A percentile compares a stretch with the other conserved stretches of the same genome.
phyloP scores from a whole-genome alignment of 2,888 invertebrate genomes.

The Acanthosepion esculentum region DNA sequence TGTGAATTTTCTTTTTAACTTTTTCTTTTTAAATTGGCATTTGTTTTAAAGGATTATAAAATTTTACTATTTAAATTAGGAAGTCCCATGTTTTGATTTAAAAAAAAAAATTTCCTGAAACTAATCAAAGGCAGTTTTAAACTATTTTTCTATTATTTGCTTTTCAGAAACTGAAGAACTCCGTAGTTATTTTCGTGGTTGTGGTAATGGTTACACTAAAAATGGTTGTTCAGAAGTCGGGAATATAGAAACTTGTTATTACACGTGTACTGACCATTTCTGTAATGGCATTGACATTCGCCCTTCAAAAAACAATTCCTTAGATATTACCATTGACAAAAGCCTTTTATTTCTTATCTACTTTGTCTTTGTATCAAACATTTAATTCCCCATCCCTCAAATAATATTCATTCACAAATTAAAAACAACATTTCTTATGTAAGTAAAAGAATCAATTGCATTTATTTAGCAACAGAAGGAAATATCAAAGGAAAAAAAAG shows the following conservation, averaged over 20 bases:
- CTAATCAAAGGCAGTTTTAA: neutral
- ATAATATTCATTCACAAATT: neutral
- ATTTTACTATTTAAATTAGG: too few relatives aligned
- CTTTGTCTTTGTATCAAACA: neutral
- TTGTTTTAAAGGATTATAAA: too few relatives aligned
- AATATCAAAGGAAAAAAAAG: too few relatives aligned
- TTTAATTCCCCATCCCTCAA: neutral
- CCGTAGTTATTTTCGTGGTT: neutral
- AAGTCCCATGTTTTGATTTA: too few relatives aligned
- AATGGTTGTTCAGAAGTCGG: neutral
- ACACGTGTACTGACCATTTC: neutral
- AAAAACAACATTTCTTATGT: too few relatives aligned
- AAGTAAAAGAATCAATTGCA: too few relatives aligned
- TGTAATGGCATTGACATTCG: conserved; percentile 14
- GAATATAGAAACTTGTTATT: conserved; percentile 18
- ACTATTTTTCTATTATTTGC: neutral
- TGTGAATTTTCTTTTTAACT: too few relatives aligned
- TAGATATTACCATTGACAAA: neutral
- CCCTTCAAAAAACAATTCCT: neutral
- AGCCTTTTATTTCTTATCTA: neutral
- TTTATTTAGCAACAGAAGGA: too few relatives aligned
- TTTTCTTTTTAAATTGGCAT: too few relatives aligned
- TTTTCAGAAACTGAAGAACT: conserved; percentile 15
- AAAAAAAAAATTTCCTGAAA: too few relatives aligned
- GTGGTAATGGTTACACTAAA: neutral